Evolutionary conservation across 2,113 vertebrate species (phyloP), one percentile per base, ranked within the genome.

Genomic region (Dendrocopos noguchii): DNA sequence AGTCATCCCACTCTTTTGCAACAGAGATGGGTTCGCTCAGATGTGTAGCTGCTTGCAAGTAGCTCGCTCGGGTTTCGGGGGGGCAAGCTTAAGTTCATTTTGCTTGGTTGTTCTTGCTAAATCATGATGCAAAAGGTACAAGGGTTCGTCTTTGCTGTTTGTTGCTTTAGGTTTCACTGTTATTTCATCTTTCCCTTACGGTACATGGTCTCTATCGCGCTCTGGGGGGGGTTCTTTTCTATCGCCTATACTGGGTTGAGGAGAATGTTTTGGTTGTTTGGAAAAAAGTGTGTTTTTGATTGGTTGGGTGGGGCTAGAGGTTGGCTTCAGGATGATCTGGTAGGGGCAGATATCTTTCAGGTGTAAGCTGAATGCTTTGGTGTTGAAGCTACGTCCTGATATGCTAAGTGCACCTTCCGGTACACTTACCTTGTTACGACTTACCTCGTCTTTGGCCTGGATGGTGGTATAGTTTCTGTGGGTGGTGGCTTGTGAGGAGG

Each of bases 371-470:
- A 61, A 5, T 27, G 15, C 15, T 66, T 78, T 83, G n/a, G 14
- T 39, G 1, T 50, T 27, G n/a, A n/a, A 81, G 86, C 70, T 88
- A 75, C 21, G 0, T 4, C 64, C 24, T 25, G 80, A 1, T 91
- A 0, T 1, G 2, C 70, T 79, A 94, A 88, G 88, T 74, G 5
- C 80, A 91, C 80, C 52, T 84, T 91, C 84, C 20, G 11, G 77
- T 88, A 74, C 68, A 80, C 85, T 88, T 74, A 88, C 53, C 33
- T 80, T 88, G 85, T 94, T 89, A 86, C 36, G 25, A 61, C 67
- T 90, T 86, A 10, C 46, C 83, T 89, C 67, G 0, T 92, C 78
- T 94, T 13, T 25, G 15, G 36, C 9, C 36, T n/a, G n/a, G n/a
- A n/a, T n/a, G n/a, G n/a, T n/a, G n/a, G n/a, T n/a, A n/a, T n/a